Evolutionary conservation across 2,888 invertebrate species (phyloP).

Genomic region (Heliconius ismenius): DNA sequence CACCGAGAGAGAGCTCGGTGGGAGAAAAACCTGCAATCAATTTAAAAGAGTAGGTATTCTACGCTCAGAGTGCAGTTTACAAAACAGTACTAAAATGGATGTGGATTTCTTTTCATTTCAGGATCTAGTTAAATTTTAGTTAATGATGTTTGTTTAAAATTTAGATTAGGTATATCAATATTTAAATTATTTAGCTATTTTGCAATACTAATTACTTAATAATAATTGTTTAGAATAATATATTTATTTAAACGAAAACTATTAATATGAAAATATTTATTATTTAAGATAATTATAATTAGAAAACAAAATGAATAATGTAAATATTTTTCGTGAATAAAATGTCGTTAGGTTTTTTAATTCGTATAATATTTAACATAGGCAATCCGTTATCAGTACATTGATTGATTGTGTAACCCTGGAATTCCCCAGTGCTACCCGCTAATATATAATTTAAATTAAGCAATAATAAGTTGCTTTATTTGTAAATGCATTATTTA

Average conservation of each 20-base stretch:
- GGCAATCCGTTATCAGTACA: slow-evolving; percentile 1
- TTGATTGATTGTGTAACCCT: neutral
- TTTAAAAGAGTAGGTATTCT: slow-evolving; percentile 23
- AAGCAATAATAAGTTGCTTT: neutral
- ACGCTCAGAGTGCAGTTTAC: slow-evolving; percentile 17
- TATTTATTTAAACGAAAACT: too few species aligned
- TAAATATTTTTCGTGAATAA: too few species aligned
- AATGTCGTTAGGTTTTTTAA: too few species aligned
- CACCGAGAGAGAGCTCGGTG: slow-evolving; percentile 8
- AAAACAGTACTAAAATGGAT: slow-evolving; percentile 25
- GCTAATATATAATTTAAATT: slow-evolving; percentile 14
- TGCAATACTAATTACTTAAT: too few species aligned
- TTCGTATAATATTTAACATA: too few species aligned
- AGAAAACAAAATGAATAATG: too few species aligned
- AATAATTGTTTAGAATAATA: too few species aligned
- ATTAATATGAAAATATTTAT: too few species aligned
- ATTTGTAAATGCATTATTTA: neutral
- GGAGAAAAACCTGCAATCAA: slow-evolving; percentile 30
- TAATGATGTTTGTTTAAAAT: neutral
- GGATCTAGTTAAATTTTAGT: slow-evolving; percentile 5
- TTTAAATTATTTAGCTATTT: neutral
- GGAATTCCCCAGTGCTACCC: neutral
- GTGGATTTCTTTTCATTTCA: slow-evolving; percentile 14
- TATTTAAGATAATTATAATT: too few species aligned
- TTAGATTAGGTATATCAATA: neutral